Evolutionary conservation across 2,113 vertebrate genomes (phyloP).

Genomic region (Atractosteus spatula): DNA sequence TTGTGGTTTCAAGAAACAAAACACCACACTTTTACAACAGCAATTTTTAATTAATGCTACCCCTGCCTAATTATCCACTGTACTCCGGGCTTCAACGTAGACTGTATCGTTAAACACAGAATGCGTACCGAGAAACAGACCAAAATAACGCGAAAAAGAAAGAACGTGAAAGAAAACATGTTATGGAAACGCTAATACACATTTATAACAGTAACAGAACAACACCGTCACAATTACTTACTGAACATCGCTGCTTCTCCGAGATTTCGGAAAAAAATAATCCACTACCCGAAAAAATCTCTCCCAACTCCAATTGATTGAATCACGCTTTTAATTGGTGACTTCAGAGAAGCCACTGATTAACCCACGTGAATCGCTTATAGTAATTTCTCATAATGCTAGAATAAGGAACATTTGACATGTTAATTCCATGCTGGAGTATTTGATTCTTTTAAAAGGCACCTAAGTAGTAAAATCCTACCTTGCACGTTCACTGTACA

Average conservation of each 20-base stretch:
- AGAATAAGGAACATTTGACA: not conserved
- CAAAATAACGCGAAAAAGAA: too few species aligned
- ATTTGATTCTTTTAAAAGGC: too few species aligned
- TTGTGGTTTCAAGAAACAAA: conserved; percentile 6
- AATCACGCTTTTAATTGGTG: conserved; percentile 24
- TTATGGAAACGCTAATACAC: not conserved
- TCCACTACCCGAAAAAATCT: not conserved
- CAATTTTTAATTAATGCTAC: conserved; percentile 13
- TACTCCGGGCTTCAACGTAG: too few species aligned
- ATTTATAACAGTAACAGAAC: not conserved
- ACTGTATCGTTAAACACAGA: too few species aligned
- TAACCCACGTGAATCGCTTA: conserved; percentile 23
- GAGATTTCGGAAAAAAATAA: not conserved
- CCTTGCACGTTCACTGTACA: not conserved
- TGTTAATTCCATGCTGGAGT: not conserved
- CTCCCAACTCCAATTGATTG: conserved; percentile 10
- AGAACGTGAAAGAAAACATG: too few species aligned
- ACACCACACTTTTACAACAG: not conserved
- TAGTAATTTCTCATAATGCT: conserved; percentile 7
- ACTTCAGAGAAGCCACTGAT: conserved; percentile 23
- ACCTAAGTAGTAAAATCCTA: not conserved
- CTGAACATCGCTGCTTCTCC: not conserved
- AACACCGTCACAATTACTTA: not conserved
- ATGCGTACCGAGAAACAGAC: too few species aligned
- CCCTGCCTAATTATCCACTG: conserved; percentile 6